A percentile compares a stretch with the other conserved stretches of the same genome.
phyloP scores from a whole-genome alignment of 2,797 vertebrate genomes.

The Acipenser oxyrinchus region DNA sequence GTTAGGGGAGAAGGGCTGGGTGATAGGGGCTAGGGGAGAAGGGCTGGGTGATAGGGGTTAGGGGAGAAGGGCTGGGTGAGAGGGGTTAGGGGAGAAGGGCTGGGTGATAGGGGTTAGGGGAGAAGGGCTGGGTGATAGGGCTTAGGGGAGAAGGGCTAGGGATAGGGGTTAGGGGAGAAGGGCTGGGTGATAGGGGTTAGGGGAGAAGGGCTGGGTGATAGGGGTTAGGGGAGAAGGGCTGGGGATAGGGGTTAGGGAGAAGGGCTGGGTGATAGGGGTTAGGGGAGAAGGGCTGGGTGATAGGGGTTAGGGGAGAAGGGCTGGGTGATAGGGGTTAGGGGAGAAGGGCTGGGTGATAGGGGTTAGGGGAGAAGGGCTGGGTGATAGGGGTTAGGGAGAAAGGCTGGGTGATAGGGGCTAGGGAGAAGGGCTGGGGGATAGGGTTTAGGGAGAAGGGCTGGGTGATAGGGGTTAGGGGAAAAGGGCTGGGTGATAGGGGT shows the following conservation, averaged over 20 bases:
- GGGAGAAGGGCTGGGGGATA: background rate
- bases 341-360: background rate
- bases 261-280: background rate
- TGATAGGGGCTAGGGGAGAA: background rate
- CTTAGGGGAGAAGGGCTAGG: background rate
- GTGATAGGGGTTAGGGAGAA: too few species aligned
- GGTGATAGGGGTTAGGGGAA: too few species aligned
- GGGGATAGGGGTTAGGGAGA: background rate
- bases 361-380: background rate
- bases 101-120: too few species aligned
- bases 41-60: too few species aligned
- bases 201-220: background rate
- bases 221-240: too few species aligned
- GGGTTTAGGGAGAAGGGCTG: background rate
- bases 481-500: background rate
- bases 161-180: too few species aligned
- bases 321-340: background rate
- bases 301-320: too few species aligned
- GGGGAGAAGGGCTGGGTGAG: slow-evolving; percentile 40
- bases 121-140: background rate
- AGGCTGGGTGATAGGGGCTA: slow-evolving; percentile 39
- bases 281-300: background rate
- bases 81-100: background rate
- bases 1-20: background rate
- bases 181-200: too few species aligned